These are phyloP conservation scores for Zhengitettix transpicula DNA, from an alignment of 2,888 invertebrate genomes.

Conservation along the genomic window DNA sequence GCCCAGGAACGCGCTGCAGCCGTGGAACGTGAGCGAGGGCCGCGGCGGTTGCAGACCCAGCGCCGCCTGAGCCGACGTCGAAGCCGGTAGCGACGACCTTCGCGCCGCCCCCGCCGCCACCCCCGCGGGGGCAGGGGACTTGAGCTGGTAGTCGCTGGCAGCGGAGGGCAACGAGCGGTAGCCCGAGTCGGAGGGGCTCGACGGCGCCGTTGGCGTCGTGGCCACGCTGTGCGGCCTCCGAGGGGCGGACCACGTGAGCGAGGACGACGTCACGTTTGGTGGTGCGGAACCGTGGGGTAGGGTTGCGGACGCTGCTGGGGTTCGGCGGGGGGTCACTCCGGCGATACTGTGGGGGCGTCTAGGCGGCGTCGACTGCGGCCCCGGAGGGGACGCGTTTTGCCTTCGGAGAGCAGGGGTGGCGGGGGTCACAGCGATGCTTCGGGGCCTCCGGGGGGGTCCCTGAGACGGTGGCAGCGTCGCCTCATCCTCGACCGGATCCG, in stretches of 20 bases:
- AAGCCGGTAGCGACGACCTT: constrained; percentile 33
- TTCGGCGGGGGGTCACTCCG: neutral
- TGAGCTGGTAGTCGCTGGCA: constrained; percentile 42
- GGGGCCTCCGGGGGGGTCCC: neutral
- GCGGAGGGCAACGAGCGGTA: constrained; percentile 39
- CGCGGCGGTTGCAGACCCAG: constrained; percentile 34
- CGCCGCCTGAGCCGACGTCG: constrained; percentile 26
- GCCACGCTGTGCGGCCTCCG: constrained; percentile 25
- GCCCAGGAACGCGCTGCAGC: constrained; percentile 30
- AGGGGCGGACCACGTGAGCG: constrained; percentile 8
- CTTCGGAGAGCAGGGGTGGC: constrained; percentile 19
- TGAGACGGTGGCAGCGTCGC: neutral
- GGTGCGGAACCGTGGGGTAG: neutral
- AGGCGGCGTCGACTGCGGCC: neutral
- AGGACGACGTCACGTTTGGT: neutral
- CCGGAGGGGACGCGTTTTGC: neutral
- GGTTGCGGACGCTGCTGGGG: neutral
- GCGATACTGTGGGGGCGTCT: neutral
- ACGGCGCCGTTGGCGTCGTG: constrained; percentile 16
- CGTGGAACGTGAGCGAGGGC: constrained; percentile 45
- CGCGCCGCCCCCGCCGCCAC: neutral
- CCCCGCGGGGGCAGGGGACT: constrained; percentile 22
- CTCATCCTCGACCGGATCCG: constrained; percentile 18
- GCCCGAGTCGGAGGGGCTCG: constrained; percentile 30
- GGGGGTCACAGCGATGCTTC: constrained; percentile 15